Evolutionary conservation across 2,797 vertebrate species (phyloP).

Genomic region (Cetoscarus ocellatus): DNA sequence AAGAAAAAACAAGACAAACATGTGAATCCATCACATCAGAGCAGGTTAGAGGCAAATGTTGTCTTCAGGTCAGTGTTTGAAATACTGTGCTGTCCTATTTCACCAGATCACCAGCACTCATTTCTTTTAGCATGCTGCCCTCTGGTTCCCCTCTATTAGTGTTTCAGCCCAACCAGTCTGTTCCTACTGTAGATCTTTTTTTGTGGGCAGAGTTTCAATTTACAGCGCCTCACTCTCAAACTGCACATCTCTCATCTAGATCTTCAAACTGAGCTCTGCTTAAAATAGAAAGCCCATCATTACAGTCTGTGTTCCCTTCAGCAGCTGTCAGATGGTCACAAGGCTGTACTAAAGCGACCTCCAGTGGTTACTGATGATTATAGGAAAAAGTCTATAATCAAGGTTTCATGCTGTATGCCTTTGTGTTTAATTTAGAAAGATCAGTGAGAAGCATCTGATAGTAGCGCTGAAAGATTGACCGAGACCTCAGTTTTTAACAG

Average conservation of each 20-base stretch:
- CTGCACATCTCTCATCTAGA: slow-evolving; percentile 25
- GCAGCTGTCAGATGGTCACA: slow-evolving; percentile 26
- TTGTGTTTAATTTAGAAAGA: too few species aligned
- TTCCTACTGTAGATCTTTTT: slow-evolving; percentile 20
- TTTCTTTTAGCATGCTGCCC: background rate
- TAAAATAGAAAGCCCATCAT: slow-evolving; percentile 26
- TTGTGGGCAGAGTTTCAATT: slow-evolving; percentile 17
- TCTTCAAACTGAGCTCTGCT: slow-evolving; percentile 16
- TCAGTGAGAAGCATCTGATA: too few species aligned
- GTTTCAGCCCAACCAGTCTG: slow-evolving; percentile 12
- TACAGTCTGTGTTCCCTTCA: slow-evolving; percentile 11
- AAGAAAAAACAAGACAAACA: background rate
- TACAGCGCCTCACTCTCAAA: slow-evolving; percentile 25
- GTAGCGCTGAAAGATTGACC: too few species aligned
- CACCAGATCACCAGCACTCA: background rate
- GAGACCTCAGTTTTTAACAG: too few species aligned
- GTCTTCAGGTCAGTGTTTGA: too few species aligned
- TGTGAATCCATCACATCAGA: background rate
- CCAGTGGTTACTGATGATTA: slow-evolving; percentile 33
- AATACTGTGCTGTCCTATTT: background rate
- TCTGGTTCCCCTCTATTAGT: background rate
- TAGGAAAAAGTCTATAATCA: too few species aligned
- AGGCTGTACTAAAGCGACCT: slow-evolving; percentile 19
- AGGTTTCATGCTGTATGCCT: too few species aligned
- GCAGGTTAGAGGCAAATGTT: background rate